These are phyloP conservation scores for Hemibagrus wyckioides DNA, from an alignment of 2,113 vertebrate genomes.

Conservation along the genomic window DNA sequence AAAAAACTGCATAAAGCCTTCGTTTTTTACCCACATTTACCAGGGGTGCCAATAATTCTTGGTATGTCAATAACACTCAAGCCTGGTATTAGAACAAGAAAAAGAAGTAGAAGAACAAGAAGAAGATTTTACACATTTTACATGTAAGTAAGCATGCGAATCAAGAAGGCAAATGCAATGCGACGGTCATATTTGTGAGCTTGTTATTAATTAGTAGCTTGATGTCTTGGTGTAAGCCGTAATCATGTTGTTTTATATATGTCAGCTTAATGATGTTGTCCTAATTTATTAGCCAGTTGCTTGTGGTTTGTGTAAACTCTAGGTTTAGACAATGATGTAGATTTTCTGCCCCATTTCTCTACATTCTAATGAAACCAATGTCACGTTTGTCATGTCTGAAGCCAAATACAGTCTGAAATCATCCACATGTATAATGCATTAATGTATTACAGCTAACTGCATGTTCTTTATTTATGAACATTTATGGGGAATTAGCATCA, in stretches of 20 bases:
- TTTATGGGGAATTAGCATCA: background rate
- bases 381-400: background rate
- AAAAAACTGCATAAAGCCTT: too few species aligned
- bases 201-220: background rate
- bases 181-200: background rate
- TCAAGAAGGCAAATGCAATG: background rate
- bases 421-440: conserved; percentile 13
- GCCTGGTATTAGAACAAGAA: background rate
- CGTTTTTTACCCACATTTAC: background rate
- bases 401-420: conserved; percentile 3
- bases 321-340: background rate
- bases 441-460: background rate
- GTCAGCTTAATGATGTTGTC: background rate
- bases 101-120: background rate
- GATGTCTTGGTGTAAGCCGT: background rate
- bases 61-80: background rate
- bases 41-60: background rate
- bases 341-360: background rate
- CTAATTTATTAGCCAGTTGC: background rate
- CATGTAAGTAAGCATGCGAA: background rate
- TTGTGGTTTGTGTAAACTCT: background rate
- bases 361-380: background rate
- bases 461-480: background rate
- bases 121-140: too few species aligned
- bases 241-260: background rate